These are phyloP conservation scores for Frankliniella fusca DNA, from an alignment of 2,888 invertebrate species.

Conservation along the genomic window DNA sequence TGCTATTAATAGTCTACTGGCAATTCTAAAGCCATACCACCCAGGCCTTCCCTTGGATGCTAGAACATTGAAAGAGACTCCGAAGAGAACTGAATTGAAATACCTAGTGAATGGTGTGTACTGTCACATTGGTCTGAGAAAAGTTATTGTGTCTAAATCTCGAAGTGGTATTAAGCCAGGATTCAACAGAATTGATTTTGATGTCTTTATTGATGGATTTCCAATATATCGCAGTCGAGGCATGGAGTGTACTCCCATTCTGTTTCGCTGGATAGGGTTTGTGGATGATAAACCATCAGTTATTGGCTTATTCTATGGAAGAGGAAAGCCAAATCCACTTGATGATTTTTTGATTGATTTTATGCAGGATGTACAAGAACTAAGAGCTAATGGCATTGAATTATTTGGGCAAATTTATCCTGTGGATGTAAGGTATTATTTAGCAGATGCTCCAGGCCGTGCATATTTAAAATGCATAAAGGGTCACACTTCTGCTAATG, in stretches of 20 bases:
- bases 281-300: neutral
- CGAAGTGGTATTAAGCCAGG: neutral
- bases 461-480: slow-evolving; percentile 40
- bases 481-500: slow-evolving; percentile 41
- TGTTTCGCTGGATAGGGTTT: neutral
- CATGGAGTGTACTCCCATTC: neutral
- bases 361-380: slow-evolving; percentile 31
- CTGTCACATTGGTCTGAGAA: neutral
- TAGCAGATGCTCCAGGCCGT: slow-evolving; percentile 42
- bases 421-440: slow-evolving; percentile 34
- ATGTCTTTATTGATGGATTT: neutral
- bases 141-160: neutral
- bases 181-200: neutral
- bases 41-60: neutral
- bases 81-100: neutral
- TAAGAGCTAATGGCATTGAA: slow-evolving; percentile 24
- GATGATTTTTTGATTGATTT: slow-evolving; percentile 32
- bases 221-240: neutral
- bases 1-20: neutral
- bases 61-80: neutral
- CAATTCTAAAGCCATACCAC: neutral
- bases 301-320: slow-evolving; percentile 34
- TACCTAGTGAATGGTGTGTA: neutral
- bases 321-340: slow-evolving; percentile 31
- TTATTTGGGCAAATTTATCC: neutral